Conservation (phyloP, 2,888 invertebrate genomes). For the Onchidella celtica region DNA sequence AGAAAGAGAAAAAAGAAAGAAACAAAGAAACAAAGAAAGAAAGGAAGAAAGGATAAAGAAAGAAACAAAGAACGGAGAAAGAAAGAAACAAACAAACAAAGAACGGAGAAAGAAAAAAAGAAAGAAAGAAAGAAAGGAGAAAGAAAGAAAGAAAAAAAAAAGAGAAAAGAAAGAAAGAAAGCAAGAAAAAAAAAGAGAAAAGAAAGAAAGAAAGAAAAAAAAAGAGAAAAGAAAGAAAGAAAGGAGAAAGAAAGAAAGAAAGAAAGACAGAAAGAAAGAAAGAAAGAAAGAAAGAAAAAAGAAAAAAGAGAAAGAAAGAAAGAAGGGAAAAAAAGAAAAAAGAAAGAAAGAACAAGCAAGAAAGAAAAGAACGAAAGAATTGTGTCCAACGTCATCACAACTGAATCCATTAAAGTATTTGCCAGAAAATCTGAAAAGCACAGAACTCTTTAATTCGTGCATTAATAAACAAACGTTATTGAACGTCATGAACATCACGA, state of each 20-base stretch:
- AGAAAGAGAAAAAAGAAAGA: background rate
- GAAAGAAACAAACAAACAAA: too few species aligned
- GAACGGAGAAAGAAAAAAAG: too few species aligned
- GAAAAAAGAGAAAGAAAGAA: background rate
- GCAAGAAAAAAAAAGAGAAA: background rate
- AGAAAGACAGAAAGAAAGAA: background rate
- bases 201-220: background rate
- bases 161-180: background rate
- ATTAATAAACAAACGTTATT: too few species aligned
- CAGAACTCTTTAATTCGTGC: too few species aligned
- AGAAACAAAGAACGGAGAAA: too few species aligned
- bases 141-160: background rate
- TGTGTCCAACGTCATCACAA: too few species aligned
- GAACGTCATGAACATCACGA: too few species aligned
- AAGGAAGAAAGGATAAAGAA: background rate
- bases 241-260: background rate
- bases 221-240: background rate
- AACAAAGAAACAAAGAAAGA: background rate
- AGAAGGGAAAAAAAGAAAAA: background rate
- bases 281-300: background rate
- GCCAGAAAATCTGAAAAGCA: too few species aligned
- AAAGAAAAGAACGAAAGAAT: background rate
- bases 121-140: background rate
- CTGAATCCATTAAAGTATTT: too few species aligned
- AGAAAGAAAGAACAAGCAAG: slow-evolving; percentile 7